Conservation (phyloP, 2,888 invertebrate genomes). For the Dromius quadrimaculatus region DNA sequence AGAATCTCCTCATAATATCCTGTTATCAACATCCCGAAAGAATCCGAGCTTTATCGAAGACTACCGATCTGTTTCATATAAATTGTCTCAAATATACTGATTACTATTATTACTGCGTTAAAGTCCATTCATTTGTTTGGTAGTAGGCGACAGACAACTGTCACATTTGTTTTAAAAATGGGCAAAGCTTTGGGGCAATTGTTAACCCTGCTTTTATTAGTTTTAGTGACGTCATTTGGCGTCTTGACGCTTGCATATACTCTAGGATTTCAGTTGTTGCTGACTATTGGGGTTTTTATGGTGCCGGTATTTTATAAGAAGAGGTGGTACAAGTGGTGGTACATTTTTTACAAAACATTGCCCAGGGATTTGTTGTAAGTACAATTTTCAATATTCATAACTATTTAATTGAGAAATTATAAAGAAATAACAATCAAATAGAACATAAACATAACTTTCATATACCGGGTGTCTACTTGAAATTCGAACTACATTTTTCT, state of each 20-base stretch:
- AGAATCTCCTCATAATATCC: background rate
- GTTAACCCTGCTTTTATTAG: conserved; percentile 18
- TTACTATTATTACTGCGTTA: background rate
- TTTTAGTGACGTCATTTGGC: conserved; percentile 9
- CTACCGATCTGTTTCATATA: background rate
- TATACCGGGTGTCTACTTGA: no score
- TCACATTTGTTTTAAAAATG: conserved; percentile 22
- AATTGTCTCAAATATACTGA: background rate
- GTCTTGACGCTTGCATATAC: conserved; percentile 18
- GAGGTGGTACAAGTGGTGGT: conserved; percentile 65
- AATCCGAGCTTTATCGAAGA: background rate
- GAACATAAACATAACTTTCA: no score
- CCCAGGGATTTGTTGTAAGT: conserved; percentile 78
- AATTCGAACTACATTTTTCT: no score
- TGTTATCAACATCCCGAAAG: conserved; percentile 13
- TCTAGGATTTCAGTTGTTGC: conserved; percentile 34
- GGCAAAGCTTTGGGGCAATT: conserved; percentile 12
- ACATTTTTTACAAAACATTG: conserved; percentile 74
- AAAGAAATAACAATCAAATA: no score
- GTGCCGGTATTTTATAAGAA: conserved; percentile 55
- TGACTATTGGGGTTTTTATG: conserved; percentile 22
- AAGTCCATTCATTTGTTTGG: background rate
- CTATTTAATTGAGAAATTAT: no score
- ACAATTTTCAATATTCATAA: no score
- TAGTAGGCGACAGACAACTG: conserved; percentile 4